A percentile compares a stretch with the other conserved stretches of the same genome.
These are phyloP conservation scores for Automeris io DNA, from an alignment of 2,888 invertebrate genomes.

Conservation along the genomic window DNA sequence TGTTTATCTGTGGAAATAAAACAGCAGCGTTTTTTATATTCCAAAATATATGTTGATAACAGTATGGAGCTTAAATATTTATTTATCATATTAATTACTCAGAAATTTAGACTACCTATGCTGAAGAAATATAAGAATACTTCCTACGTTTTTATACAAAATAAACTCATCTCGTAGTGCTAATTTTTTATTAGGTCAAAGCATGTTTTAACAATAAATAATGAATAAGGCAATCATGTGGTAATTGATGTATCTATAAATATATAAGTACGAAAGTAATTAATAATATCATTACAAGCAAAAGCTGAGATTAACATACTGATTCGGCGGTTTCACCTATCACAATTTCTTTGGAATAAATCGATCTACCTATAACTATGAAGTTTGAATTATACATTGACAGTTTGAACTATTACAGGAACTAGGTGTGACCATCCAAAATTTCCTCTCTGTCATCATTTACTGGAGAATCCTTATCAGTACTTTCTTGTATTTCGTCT, in stretches of 20 bases:
- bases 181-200: constrained; percentile 71
- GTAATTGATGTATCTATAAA: constrained; percentile 64
- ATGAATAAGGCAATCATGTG: constrained; percentile 74
- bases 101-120: too few species aligned
- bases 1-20: too few species aligned
- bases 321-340: constrained; percentile 60
- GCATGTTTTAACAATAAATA: constrained; percentile 66
- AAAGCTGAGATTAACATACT: constrained; percentile 67
- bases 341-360: constrained; percentile 71
- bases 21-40: too few species aligned
- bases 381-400: constrained; percentile 26
- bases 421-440: constrained; percentile 27
- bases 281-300: constrained; percentile 65
- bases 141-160: constrained; percentile 4
- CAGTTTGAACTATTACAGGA: constrained; percentile 22
- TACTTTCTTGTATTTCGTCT: constrained; percentile 25
- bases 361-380: constrained; percentile 34
- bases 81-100: too few species aligned
- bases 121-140: neutral
- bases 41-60: too few species aligned
- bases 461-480: neutral
- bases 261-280: constrained; percentile 48
- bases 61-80: too few species aligned
- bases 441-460: neutral
- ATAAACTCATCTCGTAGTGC: constrained; percentile 39